Conservation (phyloP, 2,797 vertebrate genomes). For the Carduelis carduelis region DNA sequence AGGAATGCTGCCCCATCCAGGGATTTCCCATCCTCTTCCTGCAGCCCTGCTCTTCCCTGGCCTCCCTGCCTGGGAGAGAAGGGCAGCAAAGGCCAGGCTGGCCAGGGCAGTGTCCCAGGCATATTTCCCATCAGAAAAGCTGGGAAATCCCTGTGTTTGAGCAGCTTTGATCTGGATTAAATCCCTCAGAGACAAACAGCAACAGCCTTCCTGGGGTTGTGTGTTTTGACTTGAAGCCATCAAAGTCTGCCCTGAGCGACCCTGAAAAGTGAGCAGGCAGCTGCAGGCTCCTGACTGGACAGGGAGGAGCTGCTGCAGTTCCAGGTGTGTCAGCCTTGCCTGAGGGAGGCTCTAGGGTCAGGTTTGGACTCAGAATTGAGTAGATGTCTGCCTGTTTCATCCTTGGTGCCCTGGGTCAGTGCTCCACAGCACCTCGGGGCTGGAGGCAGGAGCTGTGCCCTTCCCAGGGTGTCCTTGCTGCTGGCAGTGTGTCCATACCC, state of each 20-base stretch:
- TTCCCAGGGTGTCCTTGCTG: background rate
- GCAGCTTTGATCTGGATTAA: conserved; percentile 23
- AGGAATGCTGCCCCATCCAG: background rate
- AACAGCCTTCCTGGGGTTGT: background rate
- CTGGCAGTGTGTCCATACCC: background rate
- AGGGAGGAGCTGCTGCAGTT: background rate
- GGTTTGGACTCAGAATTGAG: background rate
- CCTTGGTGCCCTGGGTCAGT: background rate
- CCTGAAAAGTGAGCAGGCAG: background rate
- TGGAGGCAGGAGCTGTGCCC: background rate
- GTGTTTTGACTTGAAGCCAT: background rate
- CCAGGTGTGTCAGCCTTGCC: background rate
- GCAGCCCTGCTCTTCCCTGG: background rate
- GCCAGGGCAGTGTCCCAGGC: background rate
- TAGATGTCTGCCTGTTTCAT: background rate
- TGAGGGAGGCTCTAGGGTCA: fast-evolving
- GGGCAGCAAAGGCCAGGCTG: background rate
- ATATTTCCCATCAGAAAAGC: background rate
- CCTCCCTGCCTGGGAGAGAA: background rate
- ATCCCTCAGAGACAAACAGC: background rate
- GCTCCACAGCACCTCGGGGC: background rate
- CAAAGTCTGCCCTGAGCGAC: background rate
- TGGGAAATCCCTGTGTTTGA: conserved; percentile 6
- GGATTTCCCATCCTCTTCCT: background rate
- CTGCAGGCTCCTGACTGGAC: background rate